Evolutionary conservation across 2,797 vertebrate genomes (phyloP).

Genomic region (Otolemur crassicaudatus): DNA sequence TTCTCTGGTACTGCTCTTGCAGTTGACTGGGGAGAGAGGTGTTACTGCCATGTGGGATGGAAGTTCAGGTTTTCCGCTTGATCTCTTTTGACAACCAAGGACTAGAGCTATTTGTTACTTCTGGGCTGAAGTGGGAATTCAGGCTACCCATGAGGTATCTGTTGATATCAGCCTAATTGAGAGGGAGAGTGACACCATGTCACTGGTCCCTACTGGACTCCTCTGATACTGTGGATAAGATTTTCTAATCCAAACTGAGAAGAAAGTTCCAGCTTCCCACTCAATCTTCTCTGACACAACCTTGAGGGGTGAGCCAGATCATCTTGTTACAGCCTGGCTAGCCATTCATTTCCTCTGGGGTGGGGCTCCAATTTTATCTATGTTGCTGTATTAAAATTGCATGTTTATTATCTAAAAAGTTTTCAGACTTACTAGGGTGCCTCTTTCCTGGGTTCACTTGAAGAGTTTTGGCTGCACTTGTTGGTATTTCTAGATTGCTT

Average conservation of each 20-base stretch:
- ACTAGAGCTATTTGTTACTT: background rate
- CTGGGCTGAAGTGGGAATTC: background rate
- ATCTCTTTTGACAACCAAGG: background rate
- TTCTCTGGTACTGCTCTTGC: background rate
- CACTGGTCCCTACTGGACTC: background rate
- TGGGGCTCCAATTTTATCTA: background rate
- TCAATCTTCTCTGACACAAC: background rate
- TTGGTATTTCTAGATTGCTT: background rate
- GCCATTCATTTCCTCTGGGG: background rate
- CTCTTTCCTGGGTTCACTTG: background rate
- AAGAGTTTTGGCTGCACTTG: background rate
- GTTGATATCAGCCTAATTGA: background rate
- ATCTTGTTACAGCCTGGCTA: background rate
- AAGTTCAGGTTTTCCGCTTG: background rate
- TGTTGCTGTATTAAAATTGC: background rate
- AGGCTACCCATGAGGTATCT: background rate
- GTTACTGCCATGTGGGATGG: background rate
- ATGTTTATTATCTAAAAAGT: background rate
- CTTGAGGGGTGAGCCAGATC: background rate
- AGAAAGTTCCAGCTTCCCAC: background rate
- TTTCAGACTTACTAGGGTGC: background rate
- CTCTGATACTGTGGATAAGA: background rate
- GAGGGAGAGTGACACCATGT: rapidly evolving
- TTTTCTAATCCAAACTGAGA: background rate
- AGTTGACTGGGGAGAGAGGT: background rate